A percentile compares a stretch with the other conserved stretches of the same genome.
Evolutionary conservation across 1,140 invertebrate genomes (phyloP).

Genomic region (Periplaneta americana): DNA sequence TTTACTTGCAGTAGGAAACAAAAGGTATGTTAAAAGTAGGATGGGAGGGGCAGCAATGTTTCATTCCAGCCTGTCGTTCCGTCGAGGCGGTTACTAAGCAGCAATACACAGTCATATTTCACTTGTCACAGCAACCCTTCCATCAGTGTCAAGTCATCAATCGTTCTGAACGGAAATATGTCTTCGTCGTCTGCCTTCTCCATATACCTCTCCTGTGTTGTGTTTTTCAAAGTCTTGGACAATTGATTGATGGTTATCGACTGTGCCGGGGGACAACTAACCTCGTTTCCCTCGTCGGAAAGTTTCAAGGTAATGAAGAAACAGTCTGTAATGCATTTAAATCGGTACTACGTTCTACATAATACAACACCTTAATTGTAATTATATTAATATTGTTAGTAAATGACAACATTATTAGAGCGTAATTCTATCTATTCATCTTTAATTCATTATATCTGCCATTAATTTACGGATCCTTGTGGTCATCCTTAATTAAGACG

Average conservation of each 20-base stretch:
- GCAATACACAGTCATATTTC: not conserved
- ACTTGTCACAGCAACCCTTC: not conserved
- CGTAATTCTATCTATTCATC: too few relatives aligned
- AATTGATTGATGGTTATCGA: not conserved
- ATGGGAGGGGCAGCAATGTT: not conserved
- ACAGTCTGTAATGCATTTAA: too few relatives aligned
- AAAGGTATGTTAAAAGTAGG: not conserved
- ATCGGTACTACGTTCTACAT: too few relatives aligned
- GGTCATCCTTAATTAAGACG: too few relatives aligned
- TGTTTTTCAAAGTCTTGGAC: not conserved
- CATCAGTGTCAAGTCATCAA: conserved; percentile 7
- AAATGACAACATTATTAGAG: too few relatives aligned
- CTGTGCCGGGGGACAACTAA: too few relatives aligned
- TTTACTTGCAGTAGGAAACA: not conserved
- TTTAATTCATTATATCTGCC: too few relatives aligned
- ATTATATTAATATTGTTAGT: too few relatives aligned
- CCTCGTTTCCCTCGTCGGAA: not conserved
- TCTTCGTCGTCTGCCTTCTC: not conserved
- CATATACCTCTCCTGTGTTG: not conserved
- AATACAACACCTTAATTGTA: too few relatives aligned
- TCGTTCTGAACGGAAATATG: not conserved
- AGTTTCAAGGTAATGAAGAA: not conserved
- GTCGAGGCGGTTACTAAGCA: not conserved
- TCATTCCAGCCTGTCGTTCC: not conserved
- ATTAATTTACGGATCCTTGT: too few relatives aligned